These are phyloP conservation scores for Microplitis demolitor DNA, from an alignment of 1,140 invertebrate species.

Conservation along the genomic window DNA sequence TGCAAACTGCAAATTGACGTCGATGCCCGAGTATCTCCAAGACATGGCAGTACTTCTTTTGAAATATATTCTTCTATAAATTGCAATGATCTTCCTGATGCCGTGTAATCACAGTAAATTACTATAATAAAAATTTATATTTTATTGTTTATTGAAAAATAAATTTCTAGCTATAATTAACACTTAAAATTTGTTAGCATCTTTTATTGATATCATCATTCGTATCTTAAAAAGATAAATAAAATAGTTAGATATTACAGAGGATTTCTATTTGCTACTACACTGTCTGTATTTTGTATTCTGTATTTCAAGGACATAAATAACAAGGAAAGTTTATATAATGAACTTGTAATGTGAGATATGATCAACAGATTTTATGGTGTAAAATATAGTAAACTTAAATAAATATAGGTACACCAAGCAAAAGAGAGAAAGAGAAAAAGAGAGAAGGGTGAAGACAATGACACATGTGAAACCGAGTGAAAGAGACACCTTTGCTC, in stretches of 20 bases:
- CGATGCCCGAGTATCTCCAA: constrained; percentile 86
- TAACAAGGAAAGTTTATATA: constrained; percentile 26
- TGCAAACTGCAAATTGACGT: constrained; percentile 85
- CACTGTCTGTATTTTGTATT: background rate
- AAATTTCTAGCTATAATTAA: background rate
- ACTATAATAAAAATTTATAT: constrained; percentile 63
- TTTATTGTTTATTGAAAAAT: background rate
- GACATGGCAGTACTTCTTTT: constrained; percentile 80
- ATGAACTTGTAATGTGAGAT: constrained; percentile 20
- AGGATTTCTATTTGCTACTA: constrained; percentile 3
- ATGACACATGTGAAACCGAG: constrained; percentile 1
- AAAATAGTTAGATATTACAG: background rate
- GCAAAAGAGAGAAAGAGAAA: background rate
- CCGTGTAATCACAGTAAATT: constrained; percentile 84
- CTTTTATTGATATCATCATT: constrained; percentile 17
- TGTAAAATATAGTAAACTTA: background rate
- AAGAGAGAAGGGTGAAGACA: background rate
- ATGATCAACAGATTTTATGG: constrained; percentile 4
- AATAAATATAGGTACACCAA: background rate
- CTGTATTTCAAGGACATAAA: constrained; percentile 10
- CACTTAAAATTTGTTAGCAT: background rate
- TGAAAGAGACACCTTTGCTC: constrained; percentile 11
- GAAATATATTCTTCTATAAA: constrained; percentile 89
- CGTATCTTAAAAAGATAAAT: constrained; percentile 7
- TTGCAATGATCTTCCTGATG: constrained; percentile 78